Evolutionary conservation across 2,888 invertebrate genomes (phyloP).

Genomic region (Athalia circularis): DNA sequence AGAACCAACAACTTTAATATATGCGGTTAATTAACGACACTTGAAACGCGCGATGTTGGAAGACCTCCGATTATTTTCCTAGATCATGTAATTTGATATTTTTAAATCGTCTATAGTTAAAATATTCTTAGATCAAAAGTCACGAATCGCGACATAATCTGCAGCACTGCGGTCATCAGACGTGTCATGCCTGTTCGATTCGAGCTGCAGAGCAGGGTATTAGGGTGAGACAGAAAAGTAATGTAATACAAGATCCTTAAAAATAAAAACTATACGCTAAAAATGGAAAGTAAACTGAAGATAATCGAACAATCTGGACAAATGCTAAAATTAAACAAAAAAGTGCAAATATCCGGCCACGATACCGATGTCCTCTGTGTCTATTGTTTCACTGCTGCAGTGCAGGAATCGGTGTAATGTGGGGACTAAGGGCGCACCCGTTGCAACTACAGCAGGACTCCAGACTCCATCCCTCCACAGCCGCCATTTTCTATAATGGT

Average conservation of each 20-base stretch:
- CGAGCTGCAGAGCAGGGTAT: too few relatives aligned
- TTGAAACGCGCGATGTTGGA: too few relatives aligned
- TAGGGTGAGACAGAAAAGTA: too few relatives aligned
- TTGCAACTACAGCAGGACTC: slow-evolving; percentile 73
- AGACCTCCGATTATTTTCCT: too few relatives aligned
- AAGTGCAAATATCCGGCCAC: slow-evolving; percentile 28
- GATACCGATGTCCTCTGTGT: slow-evolving; percentile 45
- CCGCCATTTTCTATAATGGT: slow-evolving; percentile 78
- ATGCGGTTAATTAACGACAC: too few relatives aligned
- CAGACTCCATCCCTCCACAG: slow-evolving; percentile 73
- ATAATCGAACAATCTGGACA: not conserved
- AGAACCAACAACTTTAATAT: too few relatives aligned
- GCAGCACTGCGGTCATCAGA: too few relatives aligned
- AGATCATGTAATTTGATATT: too few relatives aligned
- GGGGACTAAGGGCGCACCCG: slow-evolving; percentile 73
- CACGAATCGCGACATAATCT: too few relatives aligned
- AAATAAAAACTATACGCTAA: not conserved
- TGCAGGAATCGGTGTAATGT: slow-evolving; percentile 62
- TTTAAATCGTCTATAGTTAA: too few relatives aligned
- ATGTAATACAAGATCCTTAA: not conserved
- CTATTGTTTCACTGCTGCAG: slow-evolving; percentile 31
- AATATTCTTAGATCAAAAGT: too few relatives aligned
- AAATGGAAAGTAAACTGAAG: slow-evolving; percentile 31
- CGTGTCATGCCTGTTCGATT: too few relatives aligned
- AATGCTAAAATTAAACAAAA: slow-evolving; percentile 28